Conservation (phyloP, 2,797 vertebrate genomes). For the Numenius phaeopus region DNA sequence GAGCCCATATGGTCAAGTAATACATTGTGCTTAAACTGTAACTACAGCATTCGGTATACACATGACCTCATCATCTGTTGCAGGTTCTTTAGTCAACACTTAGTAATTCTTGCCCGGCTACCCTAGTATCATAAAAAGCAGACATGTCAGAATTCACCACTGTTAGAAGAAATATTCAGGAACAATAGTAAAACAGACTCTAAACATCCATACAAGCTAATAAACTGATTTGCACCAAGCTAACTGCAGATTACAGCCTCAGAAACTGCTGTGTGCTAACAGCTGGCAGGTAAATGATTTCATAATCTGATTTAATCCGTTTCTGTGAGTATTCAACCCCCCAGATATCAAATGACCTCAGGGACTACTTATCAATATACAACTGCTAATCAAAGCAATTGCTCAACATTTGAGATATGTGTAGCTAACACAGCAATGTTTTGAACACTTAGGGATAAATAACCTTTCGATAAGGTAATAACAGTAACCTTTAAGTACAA, state of each 20-base stretch:
- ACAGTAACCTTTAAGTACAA: neutral
- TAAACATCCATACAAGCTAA: neutral
- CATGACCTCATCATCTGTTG: neutral
- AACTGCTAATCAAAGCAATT: slow-evolving; percentile 6
- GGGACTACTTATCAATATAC: neutral
- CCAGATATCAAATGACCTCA: neutral
- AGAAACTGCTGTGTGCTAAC: neutral
- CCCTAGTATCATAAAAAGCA: neutral
- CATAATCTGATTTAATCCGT: neutral
- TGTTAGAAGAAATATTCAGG: neutral
- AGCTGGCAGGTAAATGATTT: neutral
- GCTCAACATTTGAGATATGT: neutral
- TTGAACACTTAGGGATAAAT: neutral
- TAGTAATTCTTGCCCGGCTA: neutral
- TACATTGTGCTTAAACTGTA: neutral
- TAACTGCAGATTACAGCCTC: neutral
- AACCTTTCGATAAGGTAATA: neutral
- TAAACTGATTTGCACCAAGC: neutral
- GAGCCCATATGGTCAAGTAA: neutral
- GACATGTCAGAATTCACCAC: neutral
- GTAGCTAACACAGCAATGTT: neutral
- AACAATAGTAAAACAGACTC: neutral
- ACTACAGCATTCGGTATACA: neutral
- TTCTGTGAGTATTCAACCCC: neutral
- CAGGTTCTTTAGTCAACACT: neutral